Evolutionary conservation across 2,113 vertebrate genomes (phyloP).

Genomic region (Carassius gibelio): DNA sequence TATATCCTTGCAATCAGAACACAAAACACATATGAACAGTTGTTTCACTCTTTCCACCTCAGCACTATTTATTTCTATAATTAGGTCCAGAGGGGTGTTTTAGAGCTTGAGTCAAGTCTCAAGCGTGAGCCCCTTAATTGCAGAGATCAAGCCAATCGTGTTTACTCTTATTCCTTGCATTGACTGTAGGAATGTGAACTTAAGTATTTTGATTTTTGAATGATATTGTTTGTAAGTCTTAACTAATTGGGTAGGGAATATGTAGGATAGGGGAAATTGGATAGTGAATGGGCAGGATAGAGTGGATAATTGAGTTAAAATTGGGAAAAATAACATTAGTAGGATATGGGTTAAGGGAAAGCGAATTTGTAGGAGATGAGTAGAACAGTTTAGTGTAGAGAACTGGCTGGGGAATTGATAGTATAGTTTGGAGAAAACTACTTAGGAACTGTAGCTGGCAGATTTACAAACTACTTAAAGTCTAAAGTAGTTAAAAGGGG

Average conservation of each 20-base stretch:
- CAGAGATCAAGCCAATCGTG: background rate
- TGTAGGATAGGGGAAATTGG: background rate
- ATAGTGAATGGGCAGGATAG: background rate
- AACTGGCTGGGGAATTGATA: background rate
- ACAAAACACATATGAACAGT: background rate
- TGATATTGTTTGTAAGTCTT: background rate
- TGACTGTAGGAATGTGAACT: background rate
- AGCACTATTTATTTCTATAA: constrained; percentile 10
- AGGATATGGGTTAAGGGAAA: background rate
- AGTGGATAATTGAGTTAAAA: background rate
- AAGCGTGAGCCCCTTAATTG: background rate
- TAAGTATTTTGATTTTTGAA: background rate
- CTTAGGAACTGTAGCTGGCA: background rate
- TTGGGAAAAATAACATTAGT: background rate
- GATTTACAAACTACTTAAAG: background rate
- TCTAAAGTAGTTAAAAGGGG: background rate
- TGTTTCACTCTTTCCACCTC: background rate
- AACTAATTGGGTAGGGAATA: background rate
- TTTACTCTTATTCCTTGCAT: background rate
- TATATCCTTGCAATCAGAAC: background rate
- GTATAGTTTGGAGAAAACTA: background rate
- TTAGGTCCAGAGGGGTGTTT: constrained; percentile 25
- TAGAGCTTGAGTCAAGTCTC: background rate
- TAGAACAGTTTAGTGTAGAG: background rate
- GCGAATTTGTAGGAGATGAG: background rate